A percentile compares a stretch with the other conserved stretches of the same genome.
These are phyloP conservation scores for Semnornis frantzii DNA, from an alignment of 2,113 vertebrate species.

Conservation along the genomic window DNA sequence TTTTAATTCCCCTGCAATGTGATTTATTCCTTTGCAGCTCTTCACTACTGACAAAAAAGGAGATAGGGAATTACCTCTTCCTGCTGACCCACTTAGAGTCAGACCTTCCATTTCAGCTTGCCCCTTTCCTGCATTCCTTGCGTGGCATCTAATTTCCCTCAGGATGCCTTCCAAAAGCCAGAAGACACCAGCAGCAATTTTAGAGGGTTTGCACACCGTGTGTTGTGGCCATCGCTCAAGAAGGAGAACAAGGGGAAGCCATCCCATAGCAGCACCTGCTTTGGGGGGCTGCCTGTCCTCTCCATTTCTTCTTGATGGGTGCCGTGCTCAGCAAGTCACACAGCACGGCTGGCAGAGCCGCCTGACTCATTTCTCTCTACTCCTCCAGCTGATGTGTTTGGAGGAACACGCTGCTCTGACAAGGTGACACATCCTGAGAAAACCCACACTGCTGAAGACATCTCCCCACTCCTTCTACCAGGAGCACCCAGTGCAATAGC, in stretches of 20 bases:
- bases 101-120: background rate
- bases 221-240: background rate
- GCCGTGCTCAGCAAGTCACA: background rate
- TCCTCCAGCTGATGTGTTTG: conserved; percentile 68
- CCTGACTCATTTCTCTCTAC: conserved; percentile 63
- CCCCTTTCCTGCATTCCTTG: background rate
- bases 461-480: conserved; percentile 31
- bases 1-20: background rate
- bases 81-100: background rate
- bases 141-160: background rate
- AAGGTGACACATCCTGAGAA: conserved; percentile 70
- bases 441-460: conserved; percentile 55
- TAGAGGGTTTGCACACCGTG: background rate
- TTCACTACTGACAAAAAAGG: background rate
- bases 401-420: conserved; percentile 66
- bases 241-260: background rate
- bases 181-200: background rate
- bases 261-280: background rate
- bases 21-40: background rate
- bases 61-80: background rate
- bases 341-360: conserved; percentile 1
- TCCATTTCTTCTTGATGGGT: background rate
- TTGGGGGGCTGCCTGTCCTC: background rate
- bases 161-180: background rate
- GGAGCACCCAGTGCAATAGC: conserved; percentile 25